phyloP scores from a whole-genome alignment of 2,888 invertebrate genomes.

The Apamea epomidion region DNA sequence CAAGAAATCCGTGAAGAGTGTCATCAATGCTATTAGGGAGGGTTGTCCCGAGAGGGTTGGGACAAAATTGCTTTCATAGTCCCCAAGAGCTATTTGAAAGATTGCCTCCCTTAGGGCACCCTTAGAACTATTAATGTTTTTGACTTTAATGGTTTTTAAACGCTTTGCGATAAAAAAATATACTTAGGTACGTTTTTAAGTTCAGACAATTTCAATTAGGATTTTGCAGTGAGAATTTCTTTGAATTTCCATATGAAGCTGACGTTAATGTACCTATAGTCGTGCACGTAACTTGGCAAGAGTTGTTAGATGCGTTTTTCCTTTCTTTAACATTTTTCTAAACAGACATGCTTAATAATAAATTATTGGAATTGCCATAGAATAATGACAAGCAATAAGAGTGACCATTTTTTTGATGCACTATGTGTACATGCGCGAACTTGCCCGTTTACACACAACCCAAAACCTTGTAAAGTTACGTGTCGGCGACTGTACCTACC shows the following conservation, averaged over 20 bases:
- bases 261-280: not conserved
- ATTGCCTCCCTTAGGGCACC: constrained; percentile 54
- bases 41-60: constrained; percentile 33
- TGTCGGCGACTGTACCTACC: not conserved
- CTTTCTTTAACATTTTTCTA: no score
- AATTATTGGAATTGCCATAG: no score
- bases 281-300: not conserved
- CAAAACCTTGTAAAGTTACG: no score
- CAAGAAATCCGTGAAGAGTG: constrained; percentile 44
- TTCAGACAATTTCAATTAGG: not conserved
- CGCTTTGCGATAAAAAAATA: constrained; percentile 31
- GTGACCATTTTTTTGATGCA: no score
- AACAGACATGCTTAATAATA: no score
- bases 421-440: no score
- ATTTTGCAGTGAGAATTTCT: constrained; percentile 1
- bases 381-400: no score
- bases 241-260: not conserved
- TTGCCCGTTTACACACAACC: no score
- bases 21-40: constrained; percentile 45
- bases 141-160: constrained; percentile 40
- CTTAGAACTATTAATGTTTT: constrained; percentile 52
- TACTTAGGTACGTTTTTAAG: not conserved
- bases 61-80: constrained; percentile 63
- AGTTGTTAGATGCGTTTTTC: no score
- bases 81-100: constrained; percentile 60